Base-by-base conservation (phyloP, 2,797 vertebrate genomes). In the Chromis chromis region DNA sequence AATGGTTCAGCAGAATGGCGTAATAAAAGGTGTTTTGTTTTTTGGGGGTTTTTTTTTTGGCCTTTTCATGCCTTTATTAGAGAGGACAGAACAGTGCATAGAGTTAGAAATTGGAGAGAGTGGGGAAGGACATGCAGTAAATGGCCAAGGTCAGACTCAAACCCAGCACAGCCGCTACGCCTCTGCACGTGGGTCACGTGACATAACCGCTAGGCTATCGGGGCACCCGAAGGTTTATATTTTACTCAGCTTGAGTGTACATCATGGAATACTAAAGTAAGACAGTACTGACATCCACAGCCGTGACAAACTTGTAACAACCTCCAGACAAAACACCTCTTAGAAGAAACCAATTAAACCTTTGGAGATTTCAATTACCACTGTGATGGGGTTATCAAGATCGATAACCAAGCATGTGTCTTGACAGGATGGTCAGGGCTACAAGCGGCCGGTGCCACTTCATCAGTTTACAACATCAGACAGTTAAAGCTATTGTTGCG, bases 351-450 rank as follows among this genome's bases (percentile, higher is more conserved):
- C 86, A 91, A 89, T 93, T 92, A 92, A 84, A 90, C 65, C 83
- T 76, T 76, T 77, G 69, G 89, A 93, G 86, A 89, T 92, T 93
- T 94, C 90, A 92, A 91, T 92, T 92, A 92, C 83, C 84, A 73
- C 79, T 75, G 78, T 86, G 66, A 90, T 89, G 79, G 82, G 73
- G 70, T 82, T 87, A 83, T 88, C 82, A 59, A 66, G 88, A 92
- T 93, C 89, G 49, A 93, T 93, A 90, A 74, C 71, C 31, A 65
- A 76, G 74, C 67, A 56, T 80, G 85, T 82, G 66, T 83, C 79
- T 78, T 81, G 73, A 88, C 79, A 72, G 70, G 80, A 81, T 74
- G 65, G 46, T 66, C 39, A n/a, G 22, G 70, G 75, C 53, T 80
- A 66, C 53, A 31, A 54, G 64, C 49, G 72, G 66, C 24, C 44